Evolutionary conservation across 2,888 invertebrate genomes (phyloP).

Genomic region (Amphiduros pacificus): DNA sequence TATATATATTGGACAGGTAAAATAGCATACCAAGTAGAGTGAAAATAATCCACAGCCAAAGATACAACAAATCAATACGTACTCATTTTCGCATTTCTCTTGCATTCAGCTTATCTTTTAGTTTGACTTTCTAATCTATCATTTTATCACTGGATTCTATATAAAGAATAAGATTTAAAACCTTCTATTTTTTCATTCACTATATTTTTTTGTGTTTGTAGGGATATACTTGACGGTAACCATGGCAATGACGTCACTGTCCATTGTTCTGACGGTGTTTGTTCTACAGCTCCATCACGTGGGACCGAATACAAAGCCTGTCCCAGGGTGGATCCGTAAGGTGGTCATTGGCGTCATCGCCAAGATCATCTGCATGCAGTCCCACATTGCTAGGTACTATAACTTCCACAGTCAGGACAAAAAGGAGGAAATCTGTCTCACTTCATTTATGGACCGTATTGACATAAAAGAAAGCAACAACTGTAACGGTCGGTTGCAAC

Average conservation of each 20-base stretch:
- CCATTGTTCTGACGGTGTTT: constrained; percentile 60
- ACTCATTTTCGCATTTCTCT: too few relatives aligned
- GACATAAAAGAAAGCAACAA: constrained; percentile 31
- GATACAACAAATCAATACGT: too few relatives aligned
- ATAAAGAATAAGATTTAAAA: too few relatives aligned
- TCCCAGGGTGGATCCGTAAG: constrained; percentile 55
- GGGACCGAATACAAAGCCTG: constrained; percentile 54
- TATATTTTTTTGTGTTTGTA: constrained; percentile 28
- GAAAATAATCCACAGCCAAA: too few relatives aligned
- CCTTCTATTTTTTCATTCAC: too few relatives aligned
- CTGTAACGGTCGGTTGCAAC: constrained; percentile 38
- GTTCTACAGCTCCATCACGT: constrained; percentile 61
- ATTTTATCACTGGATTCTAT: too few relatives aligned
- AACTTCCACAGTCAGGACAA: constrained; percentile 10
- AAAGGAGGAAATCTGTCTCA: constrained; percentile 38
- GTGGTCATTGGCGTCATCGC: constrained; percentile 55
- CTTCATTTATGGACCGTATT: constrained; percentile 40
- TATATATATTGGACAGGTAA: too few relatives aligned
- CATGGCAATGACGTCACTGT: constrained; percentile 61
- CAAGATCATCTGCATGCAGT: constrained; percentile 48
- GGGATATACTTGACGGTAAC: constrained; percentile 61
- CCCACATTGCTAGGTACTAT: constrained; percentile 23
- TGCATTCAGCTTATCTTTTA: too few relatives aligned
- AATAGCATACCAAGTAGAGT: too few relatives aligned
- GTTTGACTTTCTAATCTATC: too few relatives aligned